Conservation (phyloP, 2,113 vertebrate species). For the Poeciliopsis prolifica region DNA sequence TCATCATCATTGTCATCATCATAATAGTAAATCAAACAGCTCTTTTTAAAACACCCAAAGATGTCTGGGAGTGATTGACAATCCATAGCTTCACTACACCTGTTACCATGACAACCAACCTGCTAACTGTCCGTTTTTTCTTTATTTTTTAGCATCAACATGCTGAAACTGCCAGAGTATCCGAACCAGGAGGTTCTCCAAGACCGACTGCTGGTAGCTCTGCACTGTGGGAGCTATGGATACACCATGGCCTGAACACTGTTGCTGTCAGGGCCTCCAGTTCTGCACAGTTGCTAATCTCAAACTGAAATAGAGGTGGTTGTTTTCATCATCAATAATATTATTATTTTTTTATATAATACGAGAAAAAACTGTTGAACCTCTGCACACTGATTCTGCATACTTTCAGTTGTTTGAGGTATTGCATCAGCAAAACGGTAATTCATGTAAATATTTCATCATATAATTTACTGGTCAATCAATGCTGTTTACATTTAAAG, state of each 20-base stretch:
- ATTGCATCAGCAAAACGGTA: no score
- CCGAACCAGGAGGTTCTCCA: constrained; percentile 92
- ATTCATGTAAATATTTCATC: not conserved
- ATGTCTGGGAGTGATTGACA: not conserved
- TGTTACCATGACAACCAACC: not conserved
- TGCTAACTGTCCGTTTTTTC: not conserved
- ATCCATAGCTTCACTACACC: not conserved
- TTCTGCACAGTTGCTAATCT: not conserved
- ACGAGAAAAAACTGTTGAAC: not conserved
- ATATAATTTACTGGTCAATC: not conserved
- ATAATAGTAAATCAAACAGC: no score
- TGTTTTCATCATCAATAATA: not conserved
- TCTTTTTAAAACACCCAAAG: no score
- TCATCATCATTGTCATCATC: no score
- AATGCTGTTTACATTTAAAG: not conserved
- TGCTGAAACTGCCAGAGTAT: constrained; percentile 99
- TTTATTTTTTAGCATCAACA: constrained; percentile 89
- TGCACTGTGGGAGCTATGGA: constrained; percentile 98
- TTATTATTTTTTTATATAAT: not conserved
- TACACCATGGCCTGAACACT: constrained; percentile 93
- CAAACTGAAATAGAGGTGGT: not conserved
- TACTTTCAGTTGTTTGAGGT: not conserved
- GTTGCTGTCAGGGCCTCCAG: constrained; percentile 19
- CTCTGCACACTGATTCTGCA: not conserved
- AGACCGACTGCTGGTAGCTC: constrained; percentile 94